Conservation (phyloP, 1,140 invertebrate species). For the Drosophila micromelanica region DNA sequence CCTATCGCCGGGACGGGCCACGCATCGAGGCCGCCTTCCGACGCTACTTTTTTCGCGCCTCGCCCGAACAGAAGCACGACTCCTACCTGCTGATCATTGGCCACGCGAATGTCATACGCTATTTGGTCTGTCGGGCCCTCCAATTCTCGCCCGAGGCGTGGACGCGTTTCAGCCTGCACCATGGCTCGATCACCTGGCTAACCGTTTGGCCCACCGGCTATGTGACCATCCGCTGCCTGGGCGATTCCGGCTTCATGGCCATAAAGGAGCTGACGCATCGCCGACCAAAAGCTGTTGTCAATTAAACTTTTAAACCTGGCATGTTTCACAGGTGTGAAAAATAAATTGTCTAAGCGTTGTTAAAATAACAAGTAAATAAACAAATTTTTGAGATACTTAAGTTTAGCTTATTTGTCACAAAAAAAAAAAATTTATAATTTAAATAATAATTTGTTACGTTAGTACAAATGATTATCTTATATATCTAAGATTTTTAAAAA, state of each 20-base stretch:
- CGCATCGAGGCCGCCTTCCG: constrained; percentile 98
- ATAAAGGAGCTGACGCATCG: constrained; percentile 57
- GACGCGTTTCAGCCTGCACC: constrained; percentile 94
- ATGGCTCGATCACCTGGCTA: constrained; percentile 97
- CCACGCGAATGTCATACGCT: constrained; percentile 99
- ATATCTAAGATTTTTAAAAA: too few species aligned
- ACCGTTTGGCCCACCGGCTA: constrained; percentile 93
- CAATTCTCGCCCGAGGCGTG: constrained; percentile 98
- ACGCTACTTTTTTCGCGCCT: constrained; percentile 95
- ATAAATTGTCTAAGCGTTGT: background rate
- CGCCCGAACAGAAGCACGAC: constrained; percentile 91
- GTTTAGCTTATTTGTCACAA: too few species aligned
- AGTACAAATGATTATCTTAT: too few species aligned
- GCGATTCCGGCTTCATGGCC: constrained; percentile 95
- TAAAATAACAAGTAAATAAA: background rate
- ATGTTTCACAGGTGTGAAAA: background rate
- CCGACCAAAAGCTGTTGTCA: constrained; percentile 2
- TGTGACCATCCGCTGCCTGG: constrained; percentile 91
- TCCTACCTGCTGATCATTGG: constrained; percentile 97
- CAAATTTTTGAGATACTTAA: too few species aligned
- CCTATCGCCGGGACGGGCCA: constrained; percentile 94
- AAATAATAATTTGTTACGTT: too few species aligned
- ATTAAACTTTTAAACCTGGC: too few species aligned
- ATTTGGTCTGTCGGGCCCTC: constrained; percentile 97
- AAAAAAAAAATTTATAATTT: too few species aligned